These are phyloP conservation scores for Netta rufina DNA, from an alignment of 2,797 vertebrate genomes.

Conservation along the genomic window DNA sequence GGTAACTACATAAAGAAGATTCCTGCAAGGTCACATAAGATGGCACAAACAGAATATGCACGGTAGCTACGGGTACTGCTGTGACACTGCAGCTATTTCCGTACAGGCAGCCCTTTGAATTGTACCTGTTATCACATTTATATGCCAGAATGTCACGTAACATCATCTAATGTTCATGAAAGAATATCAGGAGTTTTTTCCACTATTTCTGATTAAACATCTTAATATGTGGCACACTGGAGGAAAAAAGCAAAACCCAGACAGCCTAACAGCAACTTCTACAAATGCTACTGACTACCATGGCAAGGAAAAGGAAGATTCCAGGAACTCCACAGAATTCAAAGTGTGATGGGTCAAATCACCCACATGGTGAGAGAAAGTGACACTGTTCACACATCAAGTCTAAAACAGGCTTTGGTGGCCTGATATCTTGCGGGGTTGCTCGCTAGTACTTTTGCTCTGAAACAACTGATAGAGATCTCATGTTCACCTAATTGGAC, in stretches of 20 bases:
- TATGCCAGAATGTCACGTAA: not conserved
- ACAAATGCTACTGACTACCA: not conserved
- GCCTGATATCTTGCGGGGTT: not conserved
- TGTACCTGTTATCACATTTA: not conserved
- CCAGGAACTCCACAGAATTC: not conserved
- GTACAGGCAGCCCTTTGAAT: not conserved
- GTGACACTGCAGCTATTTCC: not conserved
- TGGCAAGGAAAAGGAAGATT: not conserved
- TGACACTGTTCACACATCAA: not conserved
- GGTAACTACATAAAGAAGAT: not conserved
- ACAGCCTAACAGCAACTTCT: not conserved
- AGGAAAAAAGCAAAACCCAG: not conserved
- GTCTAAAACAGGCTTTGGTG: not conserved
- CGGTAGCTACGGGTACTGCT: not conserved
- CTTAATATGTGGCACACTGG: not conserved
- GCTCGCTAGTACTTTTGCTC: not conserved
- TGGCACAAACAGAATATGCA: not conserved
- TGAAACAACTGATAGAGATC: not conserved
- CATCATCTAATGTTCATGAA: not conserved
- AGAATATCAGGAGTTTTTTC: not conserved
- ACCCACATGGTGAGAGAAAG: not conserved
- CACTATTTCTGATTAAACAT: not conserved
- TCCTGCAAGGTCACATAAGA: not conserved
- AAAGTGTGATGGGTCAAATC: not conserved
- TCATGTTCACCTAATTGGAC: not conserved